Base-by-base conservation (phyloP, 92 coral and sea anemone genomes). In the Palythoa heliodiscus region DNA sequence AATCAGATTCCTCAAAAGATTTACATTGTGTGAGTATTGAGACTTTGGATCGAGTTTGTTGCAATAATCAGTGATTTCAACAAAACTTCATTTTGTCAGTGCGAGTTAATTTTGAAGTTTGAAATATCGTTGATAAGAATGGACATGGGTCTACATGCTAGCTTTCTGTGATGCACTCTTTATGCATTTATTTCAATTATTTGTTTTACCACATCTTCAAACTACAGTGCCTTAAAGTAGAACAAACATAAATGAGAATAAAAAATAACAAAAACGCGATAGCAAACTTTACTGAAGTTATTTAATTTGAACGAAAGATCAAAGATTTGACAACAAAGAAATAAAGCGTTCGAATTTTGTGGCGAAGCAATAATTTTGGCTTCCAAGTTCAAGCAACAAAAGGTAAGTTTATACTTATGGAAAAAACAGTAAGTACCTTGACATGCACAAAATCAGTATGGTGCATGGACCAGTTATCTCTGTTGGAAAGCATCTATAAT, bases 1-100 rank as follows among this genome's bases (percentile, higher is more conserved):
- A 68, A 5, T 22, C 7, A 66, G 52, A 80, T 48, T 63, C 43
- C 84, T 64, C 58, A 47, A 66, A 48, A 20, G 84, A 66, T 25
- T 60, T 10, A 29, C 81, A 76, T 54, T 53, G 66, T 48, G 40
- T 25, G 9, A 11, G 43, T 25, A 8, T 43, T 5, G 9, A 43
- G 4, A 43, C 0, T 43, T 43, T 8, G 50, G 7, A 43, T 43
- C 50, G 50, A 43, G 50, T 43, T 43, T 5, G 50, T 43, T 3
- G 50, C 50, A 43, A 43, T 43, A 43, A 43, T 43, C 50, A 43
- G 50, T 43, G 0, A 43, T 5, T 43, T 43, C 8, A 63, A 9
- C 22, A 63, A n/a, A 63, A 63, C 25, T 63, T 63, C 69, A 19
- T 9, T n/a, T 5, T 63, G 11, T 11, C 69, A 19, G 24, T 19